These are phyloP conservation scores for Mechanitis mazaeus DNA, from an alignment of 2,888 invertebrate genomes.

Conservation along the genomic window DNA sequence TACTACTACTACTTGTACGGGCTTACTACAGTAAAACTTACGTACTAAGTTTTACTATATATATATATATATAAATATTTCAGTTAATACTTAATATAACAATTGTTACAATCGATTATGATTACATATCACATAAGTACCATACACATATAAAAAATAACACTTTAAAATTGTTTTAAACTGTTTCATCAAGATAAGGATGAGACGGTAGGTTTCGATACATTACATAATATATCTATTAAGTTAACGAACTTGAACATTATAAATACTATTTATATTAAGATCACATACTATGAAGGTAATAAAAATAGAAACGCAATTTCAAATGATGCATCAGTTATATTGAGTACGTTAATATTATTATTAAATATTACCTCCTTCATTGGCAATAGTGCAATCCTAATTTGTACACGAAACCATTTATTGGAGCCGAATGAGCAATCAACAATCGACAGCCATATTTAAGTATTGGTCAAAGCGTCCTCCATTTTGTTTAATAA, in stretches of 20 bases:
- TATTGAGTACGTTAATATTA: conserved; percentile 19
- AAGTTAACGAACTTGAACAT: not conserved
- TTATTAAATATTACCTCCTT: conserved; percentile 21
- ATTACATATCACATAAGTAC: too few relatives aligned
- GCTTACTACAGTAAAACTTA: too few relatives aligned
- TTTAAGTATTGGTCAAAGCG: conserved; percentile 46
- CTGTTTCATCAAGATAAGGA: too few relatives aligned
- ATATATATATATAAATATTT: too few relatives aligned
- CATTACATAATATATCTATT: too few relatives aligned
- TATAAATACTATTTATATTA: not conserved
- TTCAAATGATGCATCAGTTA: conserved; percentile 13
- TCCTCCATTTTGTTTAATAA: conserved; percentile 42
- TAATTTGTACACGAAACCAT: conserved; percentile 58
- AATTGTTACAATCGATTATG: too few relatives aligned
- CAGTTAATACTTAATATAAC: too few relatives aligned
- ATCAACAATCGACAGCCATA: conserved; percentile 44
- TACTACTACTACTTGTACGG: too few relatives aligned
- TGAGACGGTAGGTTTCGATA: too few relatives aligned
- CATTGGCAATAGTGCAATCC: conserved; percentile 34
- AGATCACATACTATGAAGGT: not conserved
- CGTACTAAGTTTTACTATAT: too few relatives aligned
- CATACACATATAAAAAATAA: too few relatives aligned
- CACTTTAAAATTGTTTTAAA: too few relatives aligned
- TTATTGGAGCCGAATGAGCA: conserved; percentile 52
- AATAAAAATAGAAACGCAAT: conserved; percentile 16